These are phyloP conservation scores for Diachasma alloeum DNA, from an alignment of 1,140 invertebrate species.

Conservation along the genomic window DNA sequence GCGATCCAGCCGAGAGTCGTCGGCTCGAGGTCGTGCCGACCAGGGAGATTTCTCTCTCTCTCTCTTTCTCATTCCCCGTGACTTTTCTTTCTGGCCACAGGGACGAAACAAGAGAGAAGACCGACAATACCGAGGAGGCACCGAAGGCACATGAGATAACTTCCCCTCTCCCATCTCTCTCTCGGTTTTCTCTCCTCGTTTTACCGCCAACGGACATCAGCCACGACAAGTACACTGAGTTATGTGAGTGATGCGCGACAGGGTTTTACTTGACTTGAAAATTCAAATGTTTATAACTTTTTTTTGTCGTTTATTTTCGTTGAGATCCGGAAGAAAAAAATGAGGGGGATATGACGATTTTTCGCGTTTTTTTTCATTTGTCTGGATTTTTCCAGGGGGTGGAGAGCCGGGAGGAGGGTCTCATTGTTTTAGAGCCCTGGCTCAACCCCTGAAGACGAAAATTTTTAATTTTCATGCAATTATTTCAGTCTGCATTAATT, in stretches of 20 bases:
- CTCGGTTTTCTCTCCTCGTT: neutral
- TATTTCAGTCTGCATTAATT: too few relatives aligned
- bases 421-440: too few relatives aligned
- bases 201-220: neutral
- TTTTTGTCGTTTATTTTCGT: neutral
- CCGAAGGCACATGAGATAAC: neutral
- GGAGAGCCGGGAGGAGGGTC: too few relatives aligned
- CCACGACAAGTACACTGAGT: conserved; percentile 1
- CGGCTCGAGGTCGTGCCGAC: conserved; percentile 35
- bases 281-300: neutral
- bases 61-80: conserved; percentile 13
- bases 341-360: too few relatives aligned
- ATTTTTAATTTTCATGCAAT: too few relatives aligned
- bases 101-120: neutral
- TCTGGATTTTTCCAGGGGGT: too few relatives aligned
- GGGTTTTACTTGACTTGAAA: neutral
- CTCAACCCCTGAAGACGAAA: too few relatives aligned
- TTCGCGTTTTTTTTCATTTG: too few relatives aligned
- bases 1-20: conserved; percentile 27
- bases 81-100: conserved; percentile 1
- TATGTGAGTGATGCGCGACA: neutral
- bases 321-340: too few relatives aligned
- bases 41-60: conserved; percentile 14
- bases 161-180: neutral
- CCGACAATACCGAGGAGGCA: neutral